Evolutionary conservation across 1,140 invertebrate genomes (phyloP), one percentile per base, ranked within the genome.

Genomic region (Eurosta solidaginis): DNA sequence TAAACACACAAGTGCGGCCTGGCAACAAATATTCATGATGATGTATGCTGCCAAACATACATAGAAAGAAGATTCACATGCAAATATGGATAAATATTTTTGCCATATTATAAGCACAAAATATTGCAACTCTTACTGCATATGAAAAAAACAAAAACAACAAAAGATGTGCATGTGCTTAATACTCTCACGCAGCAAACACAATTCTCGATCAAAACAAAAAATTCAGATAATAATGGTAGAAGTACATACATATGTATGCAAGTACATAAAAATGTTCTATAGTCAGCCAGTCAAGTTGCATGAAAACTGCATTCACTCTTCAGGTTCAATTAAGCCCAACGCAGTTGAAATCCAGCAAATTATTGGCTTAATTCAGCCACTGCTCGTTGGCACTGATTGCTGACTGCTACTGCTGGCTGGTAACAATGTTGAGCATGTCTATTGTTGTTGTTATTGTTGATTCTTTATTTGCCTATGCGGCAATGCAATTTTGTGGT

Each of bases 321-420:
- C n/a, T n/a, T n/a, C n/a, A n/a, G n/a, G 59, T 68, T 68, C 59
- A 68, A 68, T 68, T 68, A 68, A 68, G 59, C 59, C n/a, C 40
- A 68, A 68, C 33, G 59, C 59, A 33, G 59, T 68, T 68, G 59
- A 68, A 68, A 68, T 68, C 29, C 59, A 68, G 59, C 59, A 68
- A 68, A 68, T 68, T 29, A 68, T 68, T 68, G 59, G 59, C 59
- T 68, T 68, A 68, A 68, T 68, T 68, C 59, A 59, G 54, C 54
- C 54, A 59, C 54, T 29, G 54, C 52, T 33, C 25, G 7, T 27
- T 68, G 59, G 33, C 36, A 68, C 33, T 68, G 59, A 68, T 68
- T 68, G 29, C 59, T n/a, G n/a, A n/a, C n/a, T 36, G 59, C 59
- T 36, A 68, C 59, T 22, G 9, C 33, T 3, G 27, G 50, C 50